These are phyloP conservation scores for Platycheirus albimanus DNA, from an alignment of 2,888 invertebrate genomes.

Conservation along the genomic window DNA sequence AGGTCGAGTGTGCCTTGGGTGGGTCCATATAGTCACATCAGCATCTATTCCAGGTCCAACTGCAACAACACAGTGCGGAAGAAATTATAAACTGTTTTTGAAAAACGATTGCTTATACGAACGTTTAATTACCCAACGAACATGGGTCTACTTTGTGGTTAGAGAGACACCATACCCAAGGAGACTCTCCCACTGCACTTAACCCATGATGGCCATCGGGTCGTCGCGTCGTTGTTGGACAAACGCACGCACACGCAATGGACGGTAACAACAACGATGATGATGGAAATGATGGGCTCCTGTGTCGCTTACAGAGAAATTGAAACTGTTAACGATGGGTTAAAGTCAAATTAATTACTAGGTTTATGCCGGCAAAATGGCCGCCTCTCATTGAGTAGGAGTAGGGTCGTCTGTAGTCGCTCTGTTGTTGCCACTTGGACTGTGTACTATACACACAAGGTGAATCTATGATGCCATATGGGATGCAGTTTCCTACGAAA, in stretches of 20 bases:
- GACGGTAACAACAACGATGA: slow-evolving; percentile 21
- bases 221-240: slow-evolving; percentile 45
- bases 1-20: slow-evolving; percentile 30
- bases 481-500: slow-evolving; percentile 68
- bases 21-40: slow-evolving; percentile 9
- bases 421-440: slow-evolving; percentile 1
- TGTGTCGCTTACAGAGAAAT: slow-evolving; percentile 66
- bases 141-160: slow-evolving; percentile 36
- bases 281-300: slow-evolving; percentile 67
- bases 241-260: slow-evolving; percentile 33
- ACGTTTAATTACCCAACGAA: slow-evolving; percentile 68
- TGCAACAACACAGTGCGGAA: slow-evolving; percentile 8
- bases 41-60: neutral
- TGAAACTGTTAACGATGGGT: slow-evolving; percentile 69
- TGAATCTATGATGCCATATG: slow-evolving; percentile 47
- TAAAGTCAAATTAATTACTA: slow-evolving; percentile 69
- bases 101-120: slow-evolving; percentile 65
- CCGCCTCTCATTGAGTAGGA: slow-evolving; percentile 47
- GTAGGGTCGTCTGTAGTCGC: slow-evolving; percentile 12
- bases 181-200: slow-evolving; percentile 46
- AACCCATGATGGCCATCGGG: slow-evolving; percentile 57
- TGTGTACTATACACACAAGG: slow-evolving; percentile 15
- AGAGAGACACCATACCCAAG: slow-evolving; percentile 2
- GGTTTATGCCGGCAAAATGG: slow-evolving; percentile 56
- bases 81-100: slow-evolving; percentile 59